Evolutionary conservation across 2,797 vertebrate genomes (phyloP), one percentile per base, ranked within the genome.

Genomic region (Poecilia picta): DNA sequence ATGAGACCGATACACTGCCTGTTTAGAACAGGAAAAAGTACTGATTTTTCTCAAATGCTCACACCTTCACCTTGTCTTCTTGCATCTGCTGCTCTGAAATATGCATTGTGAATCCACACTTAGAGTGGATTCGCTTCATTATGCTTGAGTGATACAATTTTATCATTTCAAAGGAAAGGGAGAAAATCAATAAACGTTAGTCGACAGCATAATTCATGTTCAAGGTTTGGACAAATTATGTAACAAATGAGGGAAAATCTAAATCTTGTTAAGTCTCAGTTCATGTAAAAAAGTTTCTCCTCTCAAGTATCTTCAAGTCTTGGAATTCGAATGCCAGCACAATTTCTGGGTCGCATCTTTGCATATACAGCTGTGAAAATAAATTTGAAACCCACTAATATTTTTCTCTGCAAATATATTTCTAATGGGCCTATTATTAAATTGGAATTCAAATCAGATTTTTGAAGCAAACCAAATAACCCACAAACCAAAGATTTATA

Each of bases 171-270:
- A 83, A 73, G 80, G 70, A 79, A 85, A 36, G 64, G 75, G 74
- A 76, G 80, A 64, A 87, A 93, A 95, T 94, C 89, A 76, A 94
- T 94, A 64, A 77, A 81, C 78, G 85, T 89, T 86, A 88, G 83
- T 86, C 85, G 80, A 84, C 82, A 84, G 84, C 72, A 45, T 89
- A 89, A 93, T 92, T 87, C 88, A 94, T 94, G 93, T 89, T 95
- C 90, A 93, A 93, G 92, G 91, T 91, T 88, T 90, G 76, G 82
- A 43, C 89, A 81, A 89, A 90, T 91, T 85, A 90, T 80, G 78
- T 73, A 70, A 80, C 88, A 93, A 93, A 94, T 92, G 89, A 92
- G 86, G 73, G 78, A 89, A 89, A 87, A 91, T 94, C 85, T 87
- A 90, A 90, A 92, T 92, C 78, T 82, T 88, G 83, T 85, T 68